Evolutionary conservation across 2,888 invertebrate genomes (phyloP), one percentile per base, ranked within the genome.

Genomic region (Apamea anceps): DNA sequence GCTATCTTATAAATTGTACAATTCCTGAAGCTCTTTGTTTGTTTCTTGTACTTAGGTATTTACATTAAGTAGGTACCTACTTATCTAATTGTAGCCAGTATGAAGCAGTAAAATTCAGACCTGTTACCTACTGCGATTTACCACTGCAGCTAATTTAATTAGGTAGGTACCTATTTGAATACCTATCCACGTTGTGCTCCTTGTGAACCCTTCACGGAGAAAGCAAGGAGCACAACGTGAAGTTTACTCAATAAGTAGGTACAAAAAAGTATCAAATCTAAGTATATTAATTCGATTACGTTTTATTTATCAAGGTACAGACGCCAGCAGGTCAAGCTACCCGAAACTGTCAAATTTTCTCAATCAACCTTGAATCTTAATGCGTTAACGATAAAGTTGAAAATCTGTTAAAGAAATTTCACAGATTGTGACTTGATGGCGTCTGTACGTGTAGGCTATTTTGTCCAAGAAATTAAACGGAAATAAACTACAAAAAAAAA

Each of bases 11-110:
- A 72, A 62, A 67, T 72, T 72, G n/a, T 25, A 62, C 62, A 68
- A 79, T 80, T 54, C 62, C 18, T 62, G 13, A 13, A 51, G n/a
- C 12, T 63, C 60, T 62, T 62, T 76, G 71, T 71, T 71, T 54
- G 6, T 71, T 15, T 54, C 32, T 51, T 42, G 42, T 15, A 66
- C 37, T 5, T 63, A 42, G 25, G 5, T 63, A 42, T 18, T 18
- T 32, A 67, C 67, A 67, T 45, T 45, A 68, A 32, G 63, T 65
- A 65, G 0, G 1, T 66, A 3, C 7, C 37, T 12, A 32, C 3
- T 28, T 25, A n/a, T 10, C 18, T 37, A 13, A 67, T 28, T 7
- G 6, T n/a, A 25, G 32, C 15, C 51, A 71, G 42, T 75, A 51
- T 71, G 13, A 75, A 74, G 63, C 48, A 67, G 54, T 80, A 18